A percentile compares a stretch with the other conserved stretches of the same genome.
Conservation (phyloP, 2,888 invertebrate species). For the Tuta absoluta region DNA sequence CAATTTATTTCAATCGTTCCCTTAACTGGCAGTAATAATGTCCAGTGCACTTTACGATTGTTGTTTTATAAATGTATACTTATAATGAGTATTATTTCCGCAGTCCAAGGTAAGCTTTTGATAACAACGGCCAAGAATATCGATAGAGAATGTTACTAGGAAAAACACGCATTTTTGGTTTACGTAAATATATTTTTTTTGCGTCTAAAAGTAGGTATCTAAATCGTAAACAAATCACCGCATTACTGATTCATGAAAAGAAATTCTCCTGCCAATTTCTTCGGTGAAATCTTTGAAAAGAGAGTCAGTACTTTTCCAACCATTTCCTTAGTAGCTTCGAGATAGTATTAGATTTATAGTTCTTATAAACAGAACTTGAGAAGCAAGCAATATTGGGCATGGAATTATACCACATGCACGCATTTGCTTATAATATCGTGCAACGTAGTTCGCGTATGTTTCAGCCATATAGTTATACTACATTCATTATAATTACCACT, state of each 20-base stretch:
- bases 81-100: constrained; percentile 1
- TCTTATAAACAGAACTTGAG: background rate
- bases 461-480: background rate
- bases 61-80: constrained; percentile 4
- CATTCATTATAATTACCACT: too few relatives aligned
- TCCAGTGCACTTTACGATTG: constrained; percentile 9
- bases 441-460: background rate
- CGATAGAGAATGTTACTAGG: background rate
- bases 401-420: constrained; percentile 32
- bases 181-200: background rate
- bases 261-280: background rate
- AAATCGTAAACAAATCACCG: background rate
- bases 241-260: background rate
- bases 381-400: background rate
- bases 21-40: constrained; percentile 6
- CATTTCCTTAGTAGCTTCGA: background rate
- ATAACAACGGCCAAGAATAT: background rate
- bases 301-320: too few relatives aligned
- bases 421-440: constrained; percentile 22
- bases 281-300: background rate
- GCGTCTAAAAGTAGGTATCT: background rate
- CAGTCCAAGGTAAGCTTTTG: background rate
- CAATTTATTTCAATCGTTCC: constrained; percentile 17
- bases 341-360: background rate
- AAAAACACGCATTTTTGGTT: background rate